These are phyloP conservation scores for Clistopyga incitator DNA, from an alignment of 2,888 invertebrate genomes.

Conservation along the genomic window DNA sequence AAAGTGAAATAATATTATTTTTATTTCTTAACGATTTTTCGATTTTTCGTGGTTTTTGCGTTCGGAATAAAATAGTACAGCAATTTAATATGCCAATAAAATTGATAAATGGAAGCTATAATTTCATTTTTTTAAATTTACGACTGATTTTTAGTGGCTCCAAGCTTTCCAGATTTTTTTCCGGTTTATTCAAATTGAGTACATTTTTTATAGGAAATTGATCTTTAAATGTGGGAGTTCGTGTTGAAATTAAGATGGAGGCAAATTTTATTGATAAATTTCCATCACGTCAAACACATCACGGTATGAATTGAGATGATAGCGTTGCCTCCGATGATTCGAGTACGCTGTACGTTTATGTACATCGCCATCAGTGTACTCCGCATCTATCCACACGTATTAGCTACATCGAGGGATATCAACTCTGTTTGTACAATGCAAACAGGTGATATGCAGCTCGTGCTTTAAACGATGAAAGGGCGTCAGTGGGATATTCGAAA, in stretches of 20 bases:
- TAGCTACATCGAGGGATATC: conserved; percentile 16
- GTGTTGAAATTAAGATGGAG: background rate
- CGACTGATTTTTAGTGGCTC: no score
- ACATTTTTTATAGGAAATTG: no score
- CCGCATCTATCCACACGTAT: background rate
- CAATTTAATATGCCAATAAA: no score
- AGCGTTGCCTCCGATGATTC: conserved; percentile 5
- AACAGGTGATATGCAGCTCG: conserved; percentile 70
- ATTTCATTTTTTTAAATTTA: no score
- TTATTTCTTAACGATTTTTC: no score
- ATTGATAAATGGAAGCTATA: no score
- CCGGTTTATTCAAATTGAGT: no score
- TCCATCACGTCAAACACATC: conserved; percentile 16
- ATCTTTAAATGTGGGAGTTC: background rate
- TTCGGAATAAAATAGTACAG: no score
- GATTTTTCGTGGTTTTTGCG: no score
- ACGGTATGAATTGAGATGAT: conserved; percentile 28
- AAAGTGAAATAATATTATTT: no score
- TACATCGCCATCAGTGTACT: conserved; percentile 16
- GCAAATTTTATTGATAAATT: conserved; percentile 9
- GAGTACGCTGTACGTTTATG: background rate
- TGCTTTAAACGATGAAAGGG: conserved; percentile 24
- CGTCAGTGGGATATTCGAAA: background rate
- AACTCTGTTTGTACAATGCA: conserved; percentile 72
- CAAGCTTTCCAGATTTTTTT: no score